Evolutionary conservation across 1,140 invertebrate genomes (phyloP).

Genomic region (Magallana ariakensis): DNA sequence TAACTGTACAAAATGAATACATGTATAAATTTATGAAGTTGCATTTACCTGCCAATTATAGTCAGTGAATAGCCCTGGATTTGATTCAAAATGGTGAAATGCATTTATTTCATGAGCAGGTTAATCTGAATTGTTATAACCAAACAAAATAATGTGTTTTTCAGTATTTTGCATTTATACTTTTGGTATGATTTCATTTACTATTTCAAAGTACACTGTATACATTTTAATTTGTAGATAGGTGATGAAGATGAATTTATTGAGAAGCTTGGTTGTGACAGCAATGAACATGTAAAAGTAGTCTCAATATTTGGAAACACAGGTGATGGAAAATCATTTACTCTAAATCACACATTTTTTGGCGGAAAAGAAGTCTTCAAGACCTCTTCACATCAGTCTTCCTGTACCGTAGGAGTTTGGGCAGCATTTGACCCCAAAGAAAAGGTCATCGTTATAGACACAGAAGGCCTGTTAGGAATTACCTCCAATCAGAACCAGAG

Average conservation of each 20-base stretch:
- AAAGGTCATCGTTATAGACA: conserved; percentile 88
- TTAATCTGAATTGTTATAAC: too few species aligned
- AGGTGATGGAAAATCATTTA: conserved; percentile 91
- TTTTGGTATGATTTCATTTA: not conserved
- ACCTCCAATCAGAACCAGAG: conserved; percentile 86
- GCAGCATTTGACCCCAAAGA: conserved; percentile 86
- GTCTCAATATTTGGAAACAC: conserved; percentile 93
- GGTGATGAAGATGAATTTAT: conserved; percentile 77
- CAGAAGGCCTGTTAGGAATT: conserved; percentile 87
- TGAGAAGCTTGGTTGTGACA: conserved; percentile 73
- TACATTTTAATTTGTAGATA: conserved; percentile 70
- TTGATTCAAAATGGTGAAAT: too few species aligned
- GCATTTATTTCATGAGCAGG: too few species aligned
- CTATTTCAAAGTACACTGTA: not conserved
- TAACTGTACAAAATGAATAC: too few species aligned
- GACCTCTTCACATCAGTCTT: conserved; percentile 86
- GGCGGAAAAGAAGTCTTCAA: conserved; percentile 87
- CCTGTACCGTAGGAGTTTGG: conserved; percentile 91
- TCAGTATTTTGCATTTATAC: too few species aligned
- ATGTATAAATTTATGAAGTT: too few species aligned
- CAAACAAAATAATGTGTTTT: too few species aligned
- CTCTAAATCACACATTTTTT: conserved; percentile 91
- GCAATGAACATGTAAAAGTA: conserved; percentile 85
- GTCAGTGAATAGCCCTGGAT: too few species aligned
- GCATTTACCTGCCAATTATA: too few species aligned